Base-by-base conservation (phyloP, 1,140 invertebrate genomes). In the honey bee (Apis mellifera) region DNA sequence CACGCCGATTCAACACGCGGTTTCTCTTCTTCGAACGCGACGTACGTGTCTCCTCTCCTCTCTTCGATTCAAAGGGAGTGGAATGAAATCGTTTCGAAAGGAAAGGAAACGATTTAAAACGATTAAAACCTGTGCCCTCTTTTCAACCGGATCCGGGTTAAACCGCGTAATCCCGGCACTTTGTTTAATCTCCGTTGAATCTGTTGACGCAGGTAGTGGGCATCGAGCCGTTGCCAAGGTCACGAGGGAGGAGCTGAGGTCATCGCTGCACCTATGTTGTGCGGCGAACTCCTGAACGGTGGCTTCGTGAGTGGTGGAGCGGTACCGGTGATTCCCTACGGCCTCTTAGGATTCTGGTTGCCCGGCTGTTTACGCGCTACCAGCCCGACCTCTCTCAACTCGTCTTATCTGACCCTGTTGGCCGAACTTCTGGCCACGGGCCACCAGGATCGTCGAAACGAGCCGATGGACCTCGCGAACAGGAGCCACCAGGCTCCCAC, bases 251-350 rank as follows among this genome's bases (percentile, higher is more conserved):
- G 84, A 85, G 78, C 83, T 88, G 83, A 89, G 74, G 86, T 87
- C 85, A 89, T 87, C 86, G 84, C 86, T 90, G 90, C 87, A 93
- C 92, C 92, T 94, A 94, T 94, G 93, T 94, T 94, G 93, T 94
- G 93, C 93, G 93, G 93, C 66, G 93, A 94, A 93, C 91, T 94
- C 84, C 90, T 94, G 89, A 94, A 93, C 93, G 93, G 93, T 88
- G 93, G 93, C 86, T 92, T 94, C 84, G 93, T 93, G 92, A 94
- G 93, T 92, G 92, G 93, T 90, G 93, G 93, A 90, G 92, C 93
- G 84, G 92, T 93, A 86, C 90, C 93, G 87, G 92, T 92, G 88
- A 92, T 93, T 90, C 93, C 93, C 82, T 92, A 91, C 89, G 90
- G 93, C 89, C 90, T 93, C 77, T 86, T 93, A 90, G 93, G 93